Base-by-base conservation (phyloP, 2,797 vertebrate genomes). In the Delichon dasypus region DNA sequence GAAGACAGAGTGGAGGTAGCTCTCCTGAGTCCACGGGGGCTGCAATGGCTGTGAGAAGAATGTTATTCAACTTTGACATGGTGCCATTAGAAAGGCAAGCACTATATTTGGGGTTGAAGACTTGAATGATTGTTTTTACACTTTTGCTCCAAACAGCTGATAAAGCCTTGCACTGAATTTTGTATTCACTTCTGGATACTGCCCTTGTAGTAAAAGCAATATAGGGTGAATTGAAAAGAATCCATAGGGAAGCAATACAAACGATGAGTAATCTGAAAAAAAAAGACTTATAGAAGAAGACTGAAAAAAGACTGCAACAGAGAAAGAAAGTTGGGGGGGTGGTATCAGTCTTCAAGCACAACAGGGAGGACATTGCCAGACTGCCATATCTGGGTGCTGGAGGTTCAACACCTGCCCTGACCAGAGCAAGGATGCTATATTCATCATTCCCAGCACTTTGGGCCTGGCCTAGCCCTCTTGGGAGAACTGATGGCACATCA, bases 361-460 rank as follows among this genome's bases (percentile, higher is more conserved):
- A 32, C 30, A 55, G 62, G 16, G 0, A 1, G 34, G 58, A 40
- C 3, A 2, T 18, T 82, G 26, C 27, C 60, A 53, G 16, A 20
- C 30, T 54, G 51, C 42, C 0, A 0, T 23, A 15, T 16, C 25
- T 64, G 57, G 26, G 11, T 42, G 26, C 30, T 64, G 57, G 42
- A 27, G 9, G 26, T 38, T 77, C 45, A 64, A 11, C 10, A 44
- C 4, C 12, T 10, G 9, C 21, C 25, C 30, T 74, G 64, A 55
- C 3, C 10, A 86, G 21, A n/a, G 17, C 65, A 91, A 34, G 9
- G 27, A 40, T 80, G 16, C 20, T 30, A 2, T 6, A 64, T 18
- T 25, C 20, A 25, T 10, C 51, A 50, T 57, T 64, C 11, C 45
- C 36, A 82, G 38, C 21, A 2, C 38, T 21, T 61, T 40, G 44